Base-by-base conservation (phyloP, 1,140 invertebrate genomes). In the Arctopsyche grandis region DNA sequence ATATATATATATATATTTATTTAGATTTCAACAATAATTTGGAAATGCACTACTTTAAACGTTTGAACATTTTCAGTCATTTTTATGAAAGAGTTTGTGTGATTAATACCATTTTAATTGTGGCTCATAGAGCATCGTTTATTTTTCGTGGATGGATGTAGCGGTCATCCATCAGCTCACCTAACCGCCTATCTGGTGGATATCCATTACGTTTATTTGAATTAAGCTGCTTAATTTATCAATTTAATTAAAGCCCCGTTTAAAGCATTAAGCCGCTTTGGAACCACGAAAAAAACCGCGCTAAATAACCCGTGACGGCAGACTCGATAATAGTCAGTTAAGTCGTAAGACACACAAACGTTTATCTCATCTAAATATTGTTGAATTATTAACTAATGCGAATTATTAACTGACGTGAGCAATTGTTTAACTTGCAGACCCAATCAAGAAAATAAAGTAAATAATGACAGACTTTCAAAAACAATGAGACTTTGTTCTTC, bases 201-300 rank as follows among this genome's bases (percentile, higher is more conserved):
- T 79, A 82, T 82, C 77, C 58, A 82, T 82, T 82, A 82, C 19
- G 70, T 79, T 79, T 82, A 80, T 82, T 80, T 82, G 81, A 82
- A 82, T 82, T 82, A 76, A 80, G 74, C 79, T 80, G 73, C 26
- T 77, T 82, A 82, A 82, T 82, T 82, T 79, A 82, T 82, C 81
- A 82, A 82, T 82, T 82, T 69, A 82, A 82, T 82, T 82, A 82
- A 82, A 82, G 77, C 75, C 46, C 69, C 73, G 75, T 80, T 73
- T 77, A 77, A 80, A 43, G 19, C 14, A 77, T 76, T 80, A 77
- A 48, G 29, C 56, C 43, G 21, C n/a, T 21, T 70, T 22, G 60
- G 14, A 60, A 22, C 7, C 56, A 19, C 56, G 58, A n/a, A 69
- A 75, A 46, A 74, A 26, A 60, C 56, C n/a, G 56, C 10, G 60